Percentiles rank a stretch among this genome's conserved stretches.
phyloP scores from a whole-genome alignment of 1,140 invertebrate genomes.

The Platyscapa corneri region DNA sequence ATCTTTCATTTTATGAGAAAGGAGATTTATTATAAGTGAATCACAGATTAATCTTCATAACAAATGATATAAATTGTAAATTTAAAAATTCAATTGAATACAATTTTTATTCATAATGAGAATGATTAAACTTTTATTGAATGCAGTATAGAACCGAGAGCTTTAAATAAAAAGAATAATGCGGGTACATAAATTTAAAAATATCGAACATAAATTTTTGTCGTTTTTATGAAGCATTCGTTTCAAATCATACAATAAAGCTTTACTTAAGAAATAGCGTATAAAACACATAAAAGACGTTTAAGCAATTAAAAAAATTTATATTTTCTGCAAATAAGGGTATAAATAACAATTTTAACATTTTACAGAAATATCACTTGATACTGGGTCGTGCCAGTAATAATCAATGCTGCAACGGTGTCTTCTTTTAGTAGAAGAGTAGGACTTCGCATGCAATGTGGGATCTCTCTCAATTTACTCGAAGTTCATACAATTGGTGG shows the following conservation, averaged over 20 bases:
- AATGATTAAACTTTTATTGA: not conserved
- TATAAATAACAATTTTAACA: not conserved
- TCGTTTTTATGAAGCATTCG: no score
- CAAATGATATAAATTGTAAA: no score
- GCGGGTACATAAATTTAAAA: no score
- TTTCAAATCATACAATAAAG: no score
- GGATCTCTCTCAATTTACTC: constrained; percentile 16
- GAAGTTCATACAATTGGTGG: constrained; percentile 2
- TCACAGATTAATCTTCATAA: no score
- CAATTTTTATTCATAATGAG: not conserved
- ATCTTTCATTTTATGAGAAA: no score
- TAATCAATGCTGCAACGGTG: not conserved
- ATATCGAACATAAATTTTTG: no score
- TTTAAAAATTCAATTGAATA: no score
- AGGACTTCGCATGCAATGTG: not conserved
- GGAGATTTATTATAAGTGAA: no score
- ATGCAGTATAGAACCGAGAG: not conserved
- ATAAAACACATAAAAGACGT: not conserved
- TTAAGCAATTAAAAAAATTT: not conserved
- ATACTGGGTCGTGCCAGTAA: not conserved
- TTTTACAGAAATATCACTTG: not conserved
- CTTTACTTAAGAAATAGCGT: no score
- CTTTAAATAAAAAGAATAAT: not conserved
- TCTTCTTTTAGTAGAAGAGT: not conserved
- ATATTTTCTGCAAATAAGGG: no score